These are phyloP conservation scores for Lochmaea crataegi DNA, from an alignment of 2,888 invertebrate species.

Conservation along the genomic window DNA sequence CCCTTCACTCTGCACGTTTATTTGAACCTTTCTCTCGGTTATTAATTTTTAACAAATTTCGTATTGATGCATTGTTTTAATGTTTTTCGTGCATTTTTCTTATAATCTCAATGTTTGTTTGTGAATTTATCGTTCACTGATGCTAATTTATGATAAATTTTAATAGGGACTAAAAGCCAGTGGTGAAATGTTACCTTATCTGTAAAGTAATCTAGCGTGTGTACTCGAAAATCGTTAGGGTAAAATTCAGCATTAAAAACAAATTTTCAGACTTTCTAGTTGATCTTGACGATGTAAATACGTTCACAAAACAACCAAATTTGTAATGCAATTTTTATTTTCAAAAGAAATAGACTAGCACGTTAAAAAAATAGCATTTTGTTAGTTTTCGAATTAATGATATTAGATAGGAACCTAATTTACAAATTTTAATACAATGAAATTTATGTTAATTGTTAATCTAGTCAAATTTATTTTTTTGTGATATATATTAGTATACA, in stretches of 20 bases:
- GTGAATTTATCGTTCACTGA: conserved; percentile 25
- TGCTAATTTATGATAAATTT: conserved; percentile 32
- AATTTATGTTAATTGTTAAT: conserved; percentile 17
- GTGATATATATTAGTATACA: conserved; percentile 28
- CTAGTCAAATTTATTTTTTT: conserved; percentile 39
- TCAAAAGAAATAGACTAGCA: too few species aligned
- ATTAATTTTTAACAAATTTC: too few species aligned
- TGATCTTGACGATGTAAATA: too few species aligned
- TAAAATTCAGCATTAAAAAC: not conserved
- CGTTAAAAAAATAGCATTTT: too few species aligned
- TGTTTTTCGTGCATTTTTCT: conserved; percentile 32
- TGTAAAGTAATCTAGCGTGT: conserved; percentile 6
- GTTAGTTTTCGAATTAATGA: not conserved
- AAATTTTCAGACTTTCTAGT: too few species aligned
- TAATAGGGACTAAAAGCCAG: conserved; percentile 47
- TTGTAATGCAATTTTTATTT: not conserved
- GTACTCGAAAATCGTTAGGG: not conserved
- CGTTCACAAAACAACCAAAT: not conserved
- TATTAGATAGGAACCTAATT: conserved; percentile 17
- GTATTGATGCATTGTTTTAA: too few species aligned
- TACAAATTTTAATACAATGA: not conserved
- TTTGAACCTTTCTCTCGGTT: too few species aligned
- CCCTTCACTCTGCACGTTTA: too few species aligned
- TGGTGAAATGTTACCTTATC: conserved; percentile 51
- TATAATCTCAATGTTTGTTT: not conserved